Percentiles rank a stretch among this genome's conserved stretches.
These are phyloP conservation scores for Sclerodermus sp. DNA, from an alignment of 2,888 invertebrate genomes.

Conservation along the genomic window DNA sequence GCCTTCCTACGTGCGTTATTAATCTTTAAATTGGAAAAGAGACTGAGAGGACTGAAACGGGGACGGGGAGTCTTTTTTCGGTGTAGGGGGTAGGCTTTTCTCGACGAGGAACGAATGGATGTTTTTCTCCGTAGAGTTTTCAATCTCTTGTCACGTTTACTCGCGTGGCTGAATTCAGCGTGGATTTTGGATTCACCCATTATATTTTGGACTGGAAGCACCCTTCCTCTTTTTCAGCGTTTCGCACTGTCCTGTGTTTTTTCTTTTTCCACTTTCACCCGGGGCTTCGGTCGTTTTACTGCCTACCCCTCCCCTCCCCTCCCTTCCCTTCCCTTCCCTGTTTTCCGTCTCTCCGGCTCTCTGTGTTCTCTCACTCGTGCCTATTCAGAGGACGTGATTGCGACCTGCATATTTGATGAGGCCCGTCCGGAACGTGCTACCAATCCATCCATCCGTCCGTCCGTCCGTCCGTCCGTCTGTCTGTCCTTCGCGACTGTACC, in stretches of 20 bases:
- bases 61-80: too few relatives aligned
- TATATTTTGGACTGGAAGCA: too few relatives aligned
- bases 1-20: too few relatives aligned
- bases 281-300: slow-evolving; percentile 8
- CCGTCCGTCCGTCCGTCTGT: slow-evolving; percentile 16
- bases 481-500: slow-evolving; percentile 7
- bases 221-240: too few relatives aligned
- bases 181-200: too few relatives aligned
- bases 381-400: slow-evolving; percentile 49
- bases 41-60: too few relatives aligned
- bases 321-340: slow-evolving; percentile 2
- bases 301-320: slow-evolving; percentile 1
- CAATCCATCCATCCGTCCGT: slow-evolving; percentile 9
- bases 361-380: slow-evolving; percentile 13
- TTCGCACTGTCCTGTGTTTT: background rate
- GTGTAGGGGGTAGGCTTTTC: too few relatives aligned
- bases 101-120: too few relatives aligned
- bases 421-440: slow-evolving; percentile 23
- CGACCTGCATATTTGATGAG: slow-evolving; percentile 48
- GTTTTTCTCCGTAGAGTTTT: too few relatives aligned
- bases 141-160: too few relatives aligned
- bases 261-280: slow-evolving; percentile 9
- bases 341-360: slow-evolving; percentile 1
- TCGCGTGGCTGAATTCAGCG: too few relatives aligned
- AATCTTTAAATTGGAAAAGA: too few relatives aligned